Evolutionary conservation across 2,797 vertebrate genomes (phyloP), one percentile per base, ranked within the genome.

Genomic region (Chloroceryle amazona): DNA sequence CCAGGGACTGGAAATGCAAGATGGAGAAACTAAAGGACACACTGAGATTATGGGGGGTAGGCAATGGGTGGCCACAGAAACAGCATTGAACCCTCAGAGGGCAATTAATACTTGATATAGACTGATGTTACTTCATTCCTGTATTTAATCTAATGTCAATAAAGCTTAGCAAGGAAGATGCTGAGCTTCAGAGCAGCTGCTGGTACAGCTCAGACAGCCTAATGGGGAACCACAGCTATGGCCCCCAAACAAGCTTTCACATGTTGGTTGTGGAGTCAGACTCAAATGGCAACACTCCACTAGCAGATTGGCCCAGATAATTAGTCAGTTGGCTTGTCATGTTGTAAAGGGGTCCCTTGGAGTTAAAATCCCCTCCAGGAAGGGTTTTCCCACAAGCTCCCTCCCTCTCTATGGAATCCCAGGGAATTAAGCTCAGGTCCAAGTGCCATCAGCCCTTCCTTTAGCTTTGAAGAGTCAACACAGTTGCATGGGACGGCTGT

Each of bases 241-340:
- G 17, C 20, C 54, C 33, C 46, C 28, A 19, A 16, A 57, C 9
- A 17, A 37, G 1, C 9, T 44, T 66, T 2, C 10, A 3, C 11
- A 9, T 35, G 10, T 79, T 7, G 2, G 12, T 17, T 0, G 0
- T 21, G 17, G 4, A 1, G 7, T 37, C 49, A 72, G 29, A 63
- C 41, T 23, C 58, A 9, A 29, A 33, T 1, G 5, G 7, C 2
- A 9, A 21, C 19, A 19, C 8, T 41, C 10, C 6, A 7, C 8
- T 21, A 41, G 37, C 46, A 57, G 31, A n/a, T 8, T 20, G 63
- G 15, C 68, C 37, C 28, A 28, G 33, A 4, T 57, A 65, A 39
- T 14, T 9, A 33, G 13, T 26, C 46, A 46, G 42, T 70, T n/a
- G 21, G 4, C 29, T 35, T 39, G 31, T 5, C 7, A 3, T 8